These are phyloP conservation scores for Lasioglossum vierecki DNA, from an alignment of 2,888 invertebrate genomes.

Conservation along the genomic window DNA sequence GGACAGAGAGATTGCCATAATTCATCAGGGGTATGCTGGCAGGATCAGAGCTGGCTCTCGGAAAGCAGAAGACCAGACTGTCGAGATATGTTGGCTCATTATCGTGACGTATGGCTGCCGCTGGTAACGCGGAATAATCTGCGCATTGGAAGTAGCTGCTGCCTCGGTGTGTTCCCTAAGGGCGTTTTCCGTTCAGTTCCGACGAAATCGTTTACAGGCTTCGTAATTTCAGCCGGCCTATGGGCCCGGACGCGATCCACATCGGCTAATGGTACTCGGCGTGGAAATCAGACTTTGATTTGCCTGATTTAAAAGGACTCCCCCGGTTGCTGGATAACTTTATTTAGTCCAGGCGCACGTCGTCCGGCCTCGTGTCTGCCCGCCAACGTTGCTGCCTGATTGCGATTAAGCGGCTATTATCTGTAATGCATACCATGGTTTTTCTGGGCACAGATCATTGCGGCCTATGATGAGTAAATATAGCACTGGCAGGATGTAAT, in stretches of 20 bases:
- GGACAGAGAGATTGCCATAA: conserved; percentile 72
- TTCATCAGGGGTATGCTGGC: conserved; percentile 68
- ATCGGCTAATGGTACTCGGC: conserved; percentile 55
- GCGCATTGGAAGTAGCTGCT: conserved; percentile 24
- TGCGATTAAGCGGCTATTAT: conserved; percentile 67
- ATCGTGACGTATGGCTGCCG: conserved; percentile 79
- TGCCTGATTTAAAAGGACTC: conserved; percentile 46
- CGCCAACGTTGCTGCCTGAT: conserved; percentile 61
- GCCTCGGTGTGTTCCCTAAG: conserved; percentile 42
- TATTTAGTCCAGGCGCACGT: conserved; percentile 44
- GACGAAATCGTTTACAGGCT: conserved; percentile 64
- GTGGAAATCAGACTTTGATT: conserved; percentile 53
- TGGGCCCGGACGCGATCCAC: conserved; percentile 48
- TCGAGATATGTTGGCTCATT: conserved; percentile 77
- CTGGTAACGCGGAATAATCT: conserved; percentile 61
- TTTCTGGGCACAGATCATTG: conserved; percentile 28
- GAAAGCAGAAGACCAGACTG: conserved; percentile 50
- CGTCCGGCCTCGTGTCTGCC: neutral
- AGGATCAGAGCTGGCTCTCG: conserved; percentile 25
- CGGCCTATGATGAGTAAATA: conserved; percentile 22
- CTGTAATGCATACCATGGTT: conserved; percentile 40
- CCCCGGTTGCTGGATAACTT: conserved; percentile 54
- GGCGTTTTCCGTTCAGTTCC: conserved; percentile 59
- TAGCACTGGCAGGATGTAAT: conserved; percentile 8
- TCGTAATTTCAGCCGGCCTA: conserved; percentile 59